Conservation (phyloP, 2,888 invertebrate genomes). For the Phortica magna region DNA sequence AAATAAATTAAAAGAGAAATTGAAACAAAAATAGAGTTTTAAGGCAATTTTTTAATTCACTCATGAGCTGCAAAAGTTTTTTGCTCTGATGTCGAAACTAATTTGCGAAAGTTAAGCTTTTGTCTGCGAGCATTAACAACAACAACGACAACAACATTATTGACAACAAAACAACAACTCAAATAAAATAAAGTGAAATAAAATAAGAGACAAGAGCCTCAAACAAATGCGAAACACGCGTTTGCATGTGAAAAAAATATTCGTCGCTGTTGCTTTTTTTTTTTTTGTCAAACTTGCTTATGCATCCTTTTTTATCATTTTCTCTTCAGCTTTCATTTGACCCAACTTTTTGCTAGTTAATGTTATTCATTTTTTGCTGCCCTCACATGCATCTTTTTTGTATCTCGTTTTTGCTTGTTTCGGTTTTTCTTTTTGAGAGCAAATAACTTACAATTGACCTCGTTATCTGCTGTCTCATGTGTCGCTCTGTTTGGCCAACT, state of each 20-base stretch:
- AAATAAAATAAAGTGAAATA: constrained; percentile 8
- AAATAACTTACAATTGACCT: constrained; percentile 73
- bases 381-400: constrained; percentile 41
- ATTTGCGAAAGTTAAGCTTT: constrained; percentile 22
- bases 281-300: not conserved
- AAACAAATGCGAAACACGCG: not conserved
- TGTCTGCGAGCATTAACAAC: constrained; percentile 1
- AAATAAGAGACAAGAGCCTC: not conserved
- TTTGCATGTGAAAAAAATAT: not conserved
- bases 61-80: not conserved
- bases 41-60: not conserved
- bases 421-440: constrained; percentile 40
- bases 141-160: not conserved
- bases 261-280: constrained; percentile 11
- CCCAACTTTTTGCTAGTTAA: constrained; percentile 42
- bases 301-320: constrained; percentile 28
- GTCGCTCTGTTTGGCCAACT: constrained; percentile 49
- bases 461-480: constrained; percentile 63
- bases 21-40: not conserved
- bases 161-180: not conserved
- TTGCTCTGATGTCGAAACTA: constrained; percentile 10
- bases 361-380: constrained; percentile 63
- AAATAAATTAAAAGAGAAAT: not conserved
- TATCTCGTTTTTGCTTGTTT: constrained; percentile 8
- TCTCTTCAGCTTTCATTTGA: not conserved